A percentile compares a stretch with the other conserved stretches of the same genome.
phyloP scores from a whole-genome alignment of 2,888 invertebrate genomes.

The Metellina segmentata region DNA sequence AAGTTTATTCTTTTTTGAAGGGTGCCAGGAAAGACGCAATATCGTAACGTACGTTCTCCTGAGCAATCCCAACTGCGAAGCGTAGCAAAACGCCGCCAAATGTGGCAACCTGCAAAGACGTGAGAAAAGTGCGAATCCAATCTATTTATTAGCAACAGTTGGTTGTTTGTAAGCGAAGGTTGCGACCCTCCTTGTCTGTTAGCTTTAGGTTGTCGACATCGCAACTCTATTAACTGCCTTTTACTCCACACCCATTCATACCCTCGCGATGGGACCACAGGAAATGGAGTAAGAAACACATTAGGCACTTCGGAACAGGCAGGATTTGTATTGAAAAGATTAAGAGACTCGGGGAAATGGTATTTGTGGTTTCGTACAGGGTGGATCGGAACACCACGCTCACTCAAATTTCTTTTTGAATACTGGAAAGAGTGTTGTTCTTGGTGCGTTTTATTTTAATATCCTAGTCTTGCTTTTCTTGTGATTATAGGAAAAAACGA shows the following conservation, averaged over 20 bases:
- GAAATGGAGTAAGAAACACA: conserved; percentile 29
- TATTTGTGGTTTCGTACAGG: no score
- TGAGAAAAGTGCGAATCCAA: conserved; percentile 63
- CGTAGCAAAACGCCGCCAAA: conserved; percentile 27
- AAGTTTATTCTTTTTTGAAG: no score
- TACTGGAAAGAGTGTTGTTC: no score
- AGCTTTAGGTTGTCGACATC: conserved; percentile 71
- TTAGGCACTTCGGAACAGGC: background rate
- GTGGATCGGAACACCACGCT: no score
- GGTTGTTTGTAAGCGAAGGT: conserved; percentile 72
- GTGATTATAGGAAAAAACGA: no score
- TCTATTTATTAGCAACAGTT: conserved; percentile 66
- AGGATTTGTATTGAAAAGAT: background rate
- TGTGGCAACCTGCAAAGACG: conserved; percentile 18
- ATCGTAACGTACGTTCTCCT: no score
- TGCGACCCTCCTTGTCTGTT: conserved; percentile 56
- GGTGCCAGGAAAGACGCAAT: no score
- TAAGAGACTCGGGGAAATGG: no score
- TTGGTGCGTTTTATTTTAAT: no score
- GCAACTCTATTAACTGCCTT: conserved; percentile 56
- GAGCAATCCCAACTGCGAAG: no score
- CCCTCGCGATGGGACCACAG: conserved; percentile 15
- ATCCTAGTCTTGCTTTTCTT: no score
- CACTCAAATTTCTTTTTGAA: no score
- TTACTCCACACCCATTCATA: conserved; percentile 39